Evolutionary conservation across 2,113 vertebrate genomes (phyloP), one percentile per base, ranked within the genome.

Genomic region (Perca flavescens): DNA sequence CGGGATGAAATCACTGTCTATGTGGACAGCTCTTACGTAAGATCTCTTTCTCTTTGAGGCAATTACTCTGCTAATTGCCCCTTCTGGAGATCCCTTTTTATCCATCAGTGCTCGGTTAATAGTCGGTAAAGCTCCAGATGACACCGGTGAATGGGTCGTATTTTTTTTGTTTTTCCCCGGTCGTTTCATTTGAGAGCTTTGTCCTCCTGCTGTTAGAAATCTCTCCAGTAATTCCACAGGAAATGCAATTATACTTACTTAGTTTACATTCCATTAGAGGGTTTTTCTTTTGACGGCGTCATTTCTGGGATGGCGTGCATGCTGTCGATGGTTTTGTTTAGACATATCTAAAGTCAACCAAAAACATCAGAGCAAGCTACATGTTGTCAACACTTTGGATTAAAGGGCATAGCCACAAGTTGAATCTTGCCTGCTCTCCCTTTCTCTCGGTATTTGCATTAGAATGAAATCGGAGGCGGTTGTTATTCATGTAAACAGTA

Each of bases 1-100:
- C 53, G 60, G 66, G 85, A 82, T 74, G 83, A 86, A 83, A 81
- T 82, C 76, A 73, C 81, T 21, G 81, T 87, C 83, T 81, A 47
- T 85, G 43, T 63, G 84, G 61, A 40, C 8, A 54, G 83, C 77
- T 77, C 77, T 92, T 91, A 84, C 13, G 61, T 85, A 91, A 92
- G 40, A 53, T 58, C 43, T 80, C 50, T 90, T 83, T 84, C 62
- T 81, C 61, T 88, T 43, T 74, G 83, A 49, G 52, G 84, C 84
- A 89, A 89, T 90, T 86, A 80, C 82, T 61, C 60, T 10, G 56
- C 86, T 88, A 89, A 91, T 89, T 82, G 76, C 83, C 21, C 21
- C 74, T 22, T 63, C 74, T 47, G 14, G 63, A 66, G 57, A 34
- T 66, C 49, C 54, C 63, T 56, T 73, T 87, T 82, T 58, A 85